phyloP scores from a whole-genome alignment of 2,888 invertebrate genomes.

The Aethes cnicana region DNA sequence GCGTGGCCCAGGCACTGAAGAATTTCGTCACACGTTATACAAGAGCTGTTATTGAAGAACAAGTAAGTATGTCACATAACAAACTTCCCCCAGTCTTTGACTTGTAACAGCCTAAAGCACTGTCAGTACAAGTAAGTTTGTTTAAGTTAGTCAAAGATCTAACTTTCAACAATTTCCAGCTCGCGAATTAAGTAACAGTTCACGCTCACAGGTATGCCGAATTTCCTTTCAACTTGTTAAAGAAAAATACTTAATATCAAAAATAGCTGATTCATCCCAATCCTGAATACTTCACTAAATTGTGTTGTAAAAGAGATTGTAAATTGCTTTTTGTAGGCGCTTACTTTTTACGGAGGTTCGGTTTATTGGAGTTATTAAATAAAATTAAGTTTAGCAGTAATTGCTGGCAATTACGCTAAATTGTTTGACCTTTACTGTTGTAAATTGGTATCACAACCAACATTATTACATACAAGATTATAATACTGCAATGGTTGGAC shows the following conservation, averaged over 20 bases:
- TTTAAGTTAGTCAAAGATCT: slow-evolving; percentile 12
- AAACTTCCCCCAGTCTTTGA: slow-evolving; percentile 16
- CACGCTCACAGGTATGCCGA: slow-evolving; percentile 9
- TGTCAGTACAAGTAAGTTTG: not conserved
- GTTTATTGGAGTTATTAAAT: not conserved
- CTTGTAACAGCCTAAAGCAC: slow-evolving; percentile 5
- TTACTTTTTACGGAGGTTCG: not conserved
- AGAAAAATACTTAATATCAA: not conserved
- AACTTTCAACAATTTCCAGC: slow-evolving; percentile 14
- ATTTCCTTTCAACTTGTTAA: slow-evolving; percentile 1
- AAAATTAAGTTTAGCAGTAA: not conserved
- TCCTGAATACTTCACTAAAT: not conserved
- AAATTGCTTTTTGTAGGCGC: slow-evolving; percentile 7
- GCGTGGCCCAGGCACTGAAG: too few relatives aligned
- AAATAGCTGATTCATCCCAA: not conserved
- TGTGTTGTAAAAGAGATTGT: slow-evolving; percentile 1
- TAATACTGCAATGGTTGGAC: too few relatives aligned
- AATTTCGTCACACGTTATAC: too few relatives aligned
- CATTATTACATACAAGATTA: too few relatives aligned
- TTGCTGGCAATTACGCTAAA: not conserved
- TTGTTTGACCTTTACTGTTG: not conserved
- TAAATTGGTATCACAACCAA: too few relatives aligned
- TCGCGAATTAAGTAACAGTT: not conserved
- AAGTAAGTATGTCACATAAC: too few relatives aligned
- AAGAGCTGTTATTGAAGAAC: too few relatives aligned